phyloP scores from a whole-genome alignment of 2,113 vertebrate genomes.

The Leucosticte australis region DNA sequence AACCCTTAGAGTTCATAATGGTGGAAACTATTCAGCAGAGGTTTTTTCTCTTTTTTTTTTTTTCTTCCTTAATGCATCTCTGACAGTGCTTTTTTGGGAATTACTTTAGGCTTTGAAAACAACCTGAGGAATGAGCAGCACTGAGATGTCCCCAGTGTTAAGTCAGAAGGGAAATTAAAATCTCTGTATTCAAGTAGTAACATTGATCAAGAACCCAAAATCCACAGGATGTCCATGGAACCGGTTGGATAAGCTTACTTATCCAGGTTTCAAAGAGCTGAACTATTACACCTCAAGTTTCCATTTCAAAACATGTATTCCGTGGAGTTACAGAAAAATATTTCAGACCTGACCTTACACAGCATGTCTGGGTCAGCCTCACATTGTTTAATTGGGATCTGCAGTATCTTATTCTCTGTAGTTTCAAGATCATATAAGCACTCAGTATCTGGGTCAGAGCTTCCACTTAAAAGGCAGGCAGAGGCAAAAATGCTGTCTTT shows the following conservation, averaged over 20 bases:
- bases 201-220: background rate
- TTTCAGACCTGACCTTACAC: slow-evolving; percentile 18
- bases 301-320: slow-evolving; percentile 25
- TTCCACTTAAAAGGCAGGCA: slow-evolving; percentile 26
- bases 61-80: background rate
- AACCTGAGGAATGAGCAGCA: background rate
- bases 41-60: background rate
- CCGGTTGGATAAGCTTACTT: background rate
- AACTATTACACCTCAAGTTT: slow-evolving; percentile 22
- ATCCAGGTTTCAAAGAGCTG: slow-evolving; percentile 18
- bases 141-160: background rate
- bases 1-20: background rate
- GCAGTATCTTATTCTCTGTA: background rate
- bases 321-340: background rate
- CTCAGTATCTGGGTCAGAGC: slow-evolving; percentile 45
- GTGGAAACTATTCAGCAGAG: background rate
- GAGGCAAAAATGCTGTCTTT: background rate
- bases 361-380: slow-evolving; percentile 9
- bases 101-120: slow-evolving; percentile 20
- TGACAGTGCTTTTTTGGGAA: background rate
- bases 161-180: background rate
- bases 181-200: background rate
- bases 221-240: background rate
- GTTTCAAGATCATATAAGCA: slow-evolving; percentile 6
- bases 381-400: background rate